These are phyloP conservation scores for Quadroppia sp. DNA, from an alignment of 2,888 invertebrate genomes.

Conservation along the genomic window DNA sequence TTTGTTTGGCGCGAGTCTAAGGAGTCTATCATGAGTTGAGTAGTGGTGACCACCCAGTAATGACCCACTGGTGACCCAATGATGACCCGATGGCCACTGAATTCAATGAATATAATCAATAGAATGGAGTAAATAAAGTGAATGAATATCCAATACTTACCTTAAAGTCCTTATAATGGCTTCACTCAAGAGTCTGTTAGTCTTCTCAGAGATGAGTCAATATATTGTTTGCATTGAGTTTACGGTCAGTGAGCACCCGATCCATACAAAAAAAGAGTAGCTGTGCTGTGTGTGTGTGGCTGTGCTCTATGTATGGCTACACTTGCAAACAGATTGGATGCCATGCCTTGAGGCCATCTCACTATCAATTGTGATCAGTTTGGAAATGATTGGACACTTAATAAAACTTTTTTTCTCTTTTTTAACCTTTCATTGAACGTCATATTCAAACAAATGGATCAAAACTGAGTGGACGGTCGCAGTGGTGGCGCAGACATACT, in stretches of 20 bases:
- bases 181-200: constrained; percentile 2
- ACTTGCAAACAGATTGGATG: not conserved
- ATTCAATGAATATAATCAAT: constrained; percentile 11
- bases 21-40: constrained; percentile 1
- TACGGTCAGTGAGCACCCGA: constrained; percentile 15
- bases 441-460: not conserved
- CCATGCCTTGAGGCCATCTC: constrained; percentile 22
- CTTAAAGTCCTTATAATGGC: not conserved
- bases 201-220: constrained; percentile 15
- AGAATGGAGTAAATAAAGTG: constrained; percentile 23
- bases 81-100: too few species aligned
- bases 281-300: too few species aligned
- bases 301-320: too few species aligned
- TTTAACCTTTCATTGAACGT: not conserved
- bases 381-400: constrained; percentile 16
- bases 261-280: not conserved
- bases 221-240: constrained; percentile 17
- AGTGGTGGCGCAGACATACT: not conserved
- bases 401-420: not conserved
- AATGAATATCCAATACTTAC: constrained; percentile 31
- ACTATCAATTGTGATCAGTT: constrained; percentile 9
- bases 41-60: constrained; percentile 12
- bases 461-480: not conserved
- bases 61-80: too few species aligned
- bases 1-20: constrained; percentile 30